These are phyloP conservation scores for Arnoldichthys spilopterus DNA, from an alignment of 2,797 vertebrate species.

Conservation along the genomic window DNA sequence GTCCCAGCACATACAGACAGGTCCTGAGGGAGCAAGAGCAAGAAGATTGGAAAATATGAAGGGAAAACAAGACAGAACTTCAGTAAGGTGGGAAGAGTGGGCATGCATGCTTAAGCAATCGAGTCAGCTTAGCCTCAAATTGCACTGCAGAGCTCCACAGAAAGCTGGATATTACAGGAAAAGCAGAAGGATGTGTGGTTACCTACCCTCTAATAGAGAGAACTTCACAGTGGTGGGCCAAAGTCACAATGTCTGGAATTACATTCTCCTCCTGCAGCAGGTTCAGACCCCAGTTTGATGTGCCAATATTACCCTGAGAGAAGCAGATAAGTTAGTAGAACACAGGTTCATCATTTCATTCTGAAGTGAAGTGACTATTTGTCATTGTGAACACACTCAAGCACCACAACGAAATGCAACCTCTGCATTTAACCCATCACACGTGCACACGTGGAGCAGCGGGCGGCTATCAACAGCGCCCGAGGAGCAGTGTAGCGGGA, in stretches of 20 bases:
- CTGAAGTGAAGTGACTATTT: too few relatives aligned
- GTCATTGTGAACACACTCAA: too few relatives aligned
- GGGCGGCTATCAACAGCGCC: too few relatives aligned
- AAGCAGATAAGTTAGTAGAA: not conserved
- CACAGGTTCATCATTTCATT: not conserved
- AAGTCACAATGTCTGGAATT: slow-evolving; percentile 90
- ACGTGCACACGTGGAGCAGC: too few relatives aligned
- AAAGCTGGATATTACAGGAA: not conserved
- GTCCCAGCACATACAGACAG: slow-evolving; percentile 84
- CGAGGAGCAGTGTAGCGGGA: too few relatives aligned
- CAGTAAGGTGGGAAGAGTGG: not conserved
- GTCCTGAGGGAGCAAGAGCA: slow-evolving; percentile 63
- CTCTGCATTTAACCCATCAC: too few relatives aligned
- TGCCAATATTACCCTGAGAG: slow-evolving; percentile 94
- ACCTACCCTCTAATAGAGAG: slow-evolving; percentile 94
- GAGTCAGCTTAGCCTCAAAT: not conserved
- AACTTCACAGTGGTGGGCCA: slow-evolving; percentile 95
- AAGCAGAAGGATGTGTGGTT: not conserved
- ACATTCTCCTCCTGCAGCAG: slow-evolving; percentile 98
- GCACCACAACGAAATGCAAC: too few relatives aligned
- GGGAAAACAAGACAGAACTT: not conserved
- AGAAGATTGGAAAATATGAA: not conserved
- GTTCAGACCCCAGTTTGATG: slow-evolving; percentile 98
- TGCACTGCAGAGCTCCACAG: not conserved
- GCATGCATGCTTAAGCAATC: slow-evolving; percentile 10